Evolutionary conservation across 2,113 vertebrate species (phyloP), one percentile per base, ranked within the genome.

Genomic region (Chionomys nivalis): DNA sequence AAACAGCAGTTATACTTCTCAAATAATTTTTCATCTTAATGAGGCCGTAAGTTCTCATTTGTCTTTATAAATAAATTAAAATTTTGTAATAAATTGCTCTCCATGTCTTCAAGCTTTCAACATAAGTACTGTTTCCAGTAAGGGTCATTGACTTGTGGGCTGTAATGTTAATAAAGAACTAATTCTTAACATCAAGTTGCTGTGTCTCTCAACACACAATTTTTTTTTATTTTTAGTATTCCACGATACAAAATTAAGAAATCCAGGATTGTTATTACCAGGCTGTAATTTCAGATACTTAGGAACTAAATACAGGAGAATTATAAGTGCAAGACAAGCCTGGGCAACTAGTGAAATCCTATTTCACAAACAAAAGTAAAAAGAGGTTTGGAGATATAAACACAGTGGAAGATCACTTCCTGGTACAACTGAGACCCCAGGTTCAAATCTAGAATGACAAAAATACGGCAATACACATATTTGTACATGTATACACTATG

Each of bases 111-210:
- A 16, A 94, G 63, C 68, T 66, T 63, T 68, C 42, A 91, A 47
- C 23, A 24, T 9, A 5, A 16, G 7, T 68, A 86, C 3, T 83
- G n/a, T 63, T 92, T 81, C 78, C 44, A 77, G n/a, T 78, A 89
- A 93, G 82, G 19, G 28, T 61, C 0, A 33, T 66, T n/a, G 42
- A 5, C 87, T 21, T 87, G 3, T 49, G 52, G 44, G 1, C 6
- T 91, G 0, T 89, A 89, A 76, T 83, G 44, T 24, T 85, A 87
- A 81, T 52, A 96, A 73, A 73, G 19, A 42, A 87, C 8, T 73
- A 52, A 95, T 83, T 83, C 16, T 90, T 75, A 70, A 83, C n/a
- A 94, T 87, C 31, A 94, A 87, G 83, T 79, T 73, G 0, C 11
- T 91, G 66, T 75, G 21, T 2, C 4, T 91, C 73, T 70, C 52